phyloP scores from a whole-genome alignment of 2,888 invertebrate species.

The Brachyopa scutellaris region DNA sequence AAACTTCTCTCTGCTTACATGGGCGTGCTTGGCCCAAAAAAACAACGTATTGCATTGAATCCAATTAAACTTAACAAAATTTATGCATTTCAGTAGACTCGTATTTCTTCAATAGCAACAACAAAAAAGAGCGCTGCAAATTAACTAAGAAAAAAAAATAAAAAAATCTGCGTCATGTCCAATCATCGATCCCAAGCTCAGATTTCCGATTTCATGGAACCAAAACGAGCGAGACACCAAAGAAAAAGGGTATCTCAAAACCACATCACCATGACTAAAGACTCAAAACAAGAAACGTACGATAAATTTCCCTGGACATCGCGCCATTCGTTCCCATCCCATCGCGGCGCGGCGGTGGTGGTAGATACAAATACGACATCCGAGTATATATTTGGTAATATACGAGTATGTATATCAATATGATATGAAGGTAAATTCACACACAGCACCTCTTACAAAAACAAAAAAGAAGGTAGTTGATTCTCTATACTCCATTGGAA shows the following conservation, averaged over 20 bases:
- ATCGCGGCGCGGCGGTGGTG: constrained; percentile 32
- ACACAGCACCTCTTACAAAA: constrained; percentile 23
- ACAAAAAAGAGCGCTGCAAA: too few relatives aligned
- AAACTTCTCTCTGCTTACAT: too few relatives aligned
- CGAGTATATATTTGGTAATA: too few relatives aligned
- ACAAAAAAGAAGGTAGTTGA: neutral
- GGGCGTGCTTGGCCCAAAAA: too few relatives aligned
- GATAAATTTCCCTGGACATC: constrained; percentile 67
- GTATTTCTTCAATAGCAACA: too few relatives aligned
- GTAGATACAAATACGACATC: constrained; percentile 18
- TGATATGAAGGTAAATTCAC: too few relatives aligned
- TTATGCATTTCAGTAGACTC: too few relatives aligned
- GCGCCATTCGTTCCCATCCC: constrained; percentile 67
- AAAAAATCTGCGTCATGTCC: neutral
- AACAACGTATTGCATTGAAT: too few relatives aligned
- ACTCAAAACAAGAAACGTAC: constrained; percentile 67
- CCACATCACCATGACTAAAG: constrained; percentile 72
- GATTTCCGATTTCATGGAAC: constrained; percentile 57
- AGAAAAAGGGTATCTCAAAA: constrained; percentile 54
- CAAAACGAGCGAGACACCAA: constrained; percentile 13
- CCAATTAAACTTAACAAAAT: too few relatives aligned
- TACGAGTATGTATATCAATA: too few relatives aligned
- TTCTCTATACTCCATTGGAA: constrained; percentile 23
- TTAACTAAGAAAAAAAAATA: too few relatives aligned
- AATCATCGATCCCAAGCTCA: constrained; percentile 53